Evolutionary conservation across 1,140 invertebrate species (phyloP).

Genomic region (Sminthurides bifidus): DNA sequence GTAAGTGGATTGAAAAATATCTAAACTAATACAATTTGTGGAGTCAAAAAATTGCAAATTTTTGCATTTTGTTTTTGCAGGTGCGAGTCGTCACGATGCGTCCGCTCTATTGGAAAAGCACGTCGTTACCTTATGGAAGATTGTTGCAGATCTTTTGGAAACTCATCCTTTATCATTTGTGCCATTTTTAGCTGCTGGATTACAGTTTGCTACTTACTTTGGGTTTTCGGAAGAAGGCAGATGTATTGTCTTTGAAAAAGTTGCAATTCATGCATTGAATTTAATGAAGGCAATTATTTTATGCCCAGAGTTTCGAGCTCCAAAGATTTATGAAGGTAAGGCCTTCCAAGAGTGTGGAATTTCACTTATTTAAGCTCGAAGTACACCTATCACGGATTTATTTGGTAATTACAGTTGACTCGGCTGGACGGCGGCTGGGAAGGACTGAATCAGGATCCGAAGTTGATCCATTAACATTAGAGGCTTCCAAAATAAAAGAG

Average conservation of each 20-base stretch:
- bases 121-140: slow-evolving; percentile 54
- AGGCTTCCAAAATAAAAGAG: slow-evolving; percentile 56
- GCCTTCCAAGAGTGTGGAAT: slow-evolving; percentile 1
- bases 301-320: slow-evolving; percentile 57
- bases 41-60: background rate
- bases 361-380: slow-evolving; percentile 7
- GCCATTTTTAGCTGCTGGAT: slow-evolving; percentile 58
- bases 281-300: slow-evolving; percentile 70
- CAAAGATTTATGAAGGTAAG: slow-evolving; percentile 46
- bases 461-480: slow-evolving; percentile 38
- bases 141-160: slow-evolving; percentile 59
- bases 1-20: slow-evolving; percentile 46
- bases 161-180: slow-evolving; percentile 64
- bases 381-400: slow-evolving; percentile 3
- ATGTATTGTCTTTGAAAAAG: slow-evolving; percentile 62
- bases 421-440: slow-evolving; percentile 10
- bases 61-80: slow-evolving; percentile 9
- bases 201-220: slow-evolving; percentile 72
- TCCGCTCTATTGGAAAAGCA: slow-evolving; percentile 60
- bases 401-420: too few species aligned
- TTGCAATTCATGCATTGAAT: slow-evolving; percentile 79
- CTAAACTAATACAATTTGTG: slow-evolving; percentile 7
- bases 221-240: slow-evolving; percentile 70
- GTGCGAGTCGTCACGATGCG: slow-evolving; percentile 20
- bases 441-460: slow-evolving; percentile 9